Evolutionary conservation across 2,888 invertebrate species (phyloP), one percentile per base, ranked within the genome.

Genomic region (Pseudococcus viburni): DNA sequence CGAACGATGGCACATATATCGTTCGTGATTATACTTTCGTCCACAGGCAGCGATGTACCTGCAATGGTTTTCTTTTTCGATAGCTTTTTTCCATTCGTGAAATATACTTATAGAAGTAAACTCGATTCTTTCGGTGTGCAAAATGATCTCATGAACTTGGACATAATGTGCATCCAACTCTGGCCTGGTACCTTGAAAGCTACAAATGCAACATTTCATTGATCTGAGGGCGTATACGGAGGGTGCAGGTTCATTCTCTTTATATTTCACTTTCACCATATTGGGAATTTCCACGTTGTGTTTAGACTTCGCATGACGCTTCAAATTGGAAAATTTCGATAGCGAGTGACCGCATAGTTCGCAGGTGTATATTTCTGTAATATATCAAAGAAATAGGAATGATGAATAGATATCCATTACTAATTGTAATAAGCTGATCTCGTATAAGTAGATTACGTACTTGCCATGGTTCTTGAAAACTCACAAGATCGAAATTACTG

Each of bases 1-100:
- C 6, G 68, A 84, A 26, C 87, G 84, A 64, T 89, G 89, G 39
- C 89, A 89, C 9, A 17, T 68, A 46, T 64, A 86, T 42, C 86
- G 64, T 83, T 83, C 80, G 11, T 19, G 26, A 11, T 83, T 83
- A 12, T 46, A 6, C 12, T 83, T 83, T 12, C 80, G 80, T 46
- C 80, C 80, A 15, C 80, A 83, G 0, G 80, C n/a, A 19, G 46
- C 46, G 0, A 83, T 12, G 22, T 42, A 83, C 46, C 19, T 83
- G 22, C 80, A 83, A 46, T 46, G 80, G 11, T 83, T 83, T 46
- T 46, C 80, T 46, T 42, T 83, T 83, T 83, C 80, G 9, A 83
- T 83, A 3, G 80, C 80, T 1, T n/a, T 11, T 83, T 83, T 83
- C 80, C 80, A 83, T 46, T 83, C 80, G 9, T 83, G 80, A 46